Percentiles rank a stretch among this genome's conserved stretches.
Conservation (phyloP, 1,140 invertebrate genomes). For the Drosophila cardini region DNA sequence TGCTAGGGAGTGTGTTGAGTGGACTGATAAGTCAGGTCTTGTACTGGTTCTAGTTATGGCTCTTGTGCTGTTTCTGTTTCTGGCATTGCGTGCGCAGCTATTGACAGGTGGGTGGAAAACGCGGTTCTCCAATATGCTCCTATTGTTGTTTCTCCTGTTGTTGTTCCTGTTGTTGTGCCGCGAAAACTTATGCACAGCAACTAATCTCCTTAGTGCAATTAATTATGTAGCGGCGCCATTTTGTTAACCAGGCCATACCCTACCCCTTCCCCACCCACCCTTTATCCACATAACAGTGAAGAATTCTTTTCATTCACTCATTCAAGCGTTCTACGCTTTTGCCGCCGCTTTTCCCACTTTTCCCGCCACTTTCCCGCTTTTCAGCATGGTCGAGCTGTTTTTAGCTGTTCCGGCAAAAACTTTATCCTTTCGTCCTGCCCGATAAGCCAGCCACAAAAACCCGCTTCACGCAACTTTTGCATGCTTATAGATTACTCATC, state of each 20-base stretch:
- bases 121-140: too few relatives aligned
- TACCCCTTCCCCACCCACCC: too few relatives aligned
- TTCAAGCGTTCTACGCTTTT: neutral
- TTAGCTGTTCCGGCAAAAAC: slow-evolving; percentile 44
- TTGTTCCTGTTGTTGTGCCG: slow-evolving; percentile 12
- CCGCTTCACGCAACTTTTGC: slow-evolving; percentile 45
- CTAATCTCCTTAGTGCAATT: slow-evolving; percentile 68
- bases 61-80: neutral
- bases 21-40: slow-evolving; percentile 22
- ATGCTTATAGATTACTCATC: slow-evolving; percentile 14
- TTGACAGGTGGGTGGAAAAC: slow-evolving; percentile 13
- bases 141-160: neutral
- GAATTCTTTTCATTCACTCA: slow-evolving; percentile 23
- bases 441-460: slow-evolving; percentile 53
- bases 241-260: slow-evolving; percentile 39
- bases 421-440: slow-evolving; percentile 43
- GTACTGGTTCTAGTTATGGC: neutral
- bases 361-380: neutral
- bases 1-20: neutral
- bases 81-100: slow-evolving; percentile 46
- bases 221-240: slow-evolving; percentile 62
- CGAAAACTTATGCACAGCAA: slow-evolving; percentile 52
- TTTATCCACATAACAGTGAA: neutral
- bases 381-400: slow-evolving; percentile 4
- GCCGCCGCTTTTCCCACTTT: neutral